Percentiles rank a stretch among this genome's conserved stretches.
Conservation (phyloP, 2,888 invertebrate genomes). For the Ennomos erosarius region DNA sequence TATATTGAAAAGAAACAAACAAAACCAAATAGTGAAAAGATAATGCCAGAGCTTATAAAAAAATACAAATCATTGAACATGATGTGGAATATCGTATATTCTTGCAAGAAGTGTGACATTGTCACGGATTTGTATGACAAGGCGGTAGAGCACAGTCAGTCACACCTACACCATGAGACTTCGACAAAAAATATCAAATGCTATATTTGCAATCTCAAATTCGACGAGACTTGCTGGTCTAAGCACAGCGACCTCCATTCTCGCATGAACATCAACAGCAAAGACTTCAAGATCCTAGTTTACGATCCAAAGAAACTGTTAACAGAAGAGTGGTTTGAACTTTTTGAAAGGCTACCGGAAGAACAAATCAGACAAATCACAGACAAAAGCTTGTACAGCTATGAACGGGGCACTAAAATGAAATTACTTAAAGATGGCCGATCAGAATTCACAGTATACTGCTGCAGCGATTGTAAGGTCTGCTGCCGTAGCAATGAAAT, state of each 20-base stretch:
- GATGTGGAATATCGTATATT: slow-evolving; percentile 62
- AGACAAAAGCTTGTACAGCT: slow-evolving; percentile 50
- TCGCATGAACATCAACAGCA: slow-evolving; percentile 34
- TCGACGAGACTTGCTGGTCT: slow-evolving; percentile 49
- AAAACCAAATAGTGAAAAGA: slow-evolving; percentile 4
- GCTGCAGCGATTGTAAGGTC: slow-evolving; percentile 49
- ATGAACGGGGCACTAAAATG: slow-evolving; percentile 47
- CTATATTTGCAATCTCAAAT: slow-evolving; percentile 53
- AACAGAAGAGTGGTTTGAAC: slow-evolving; percentile 50
- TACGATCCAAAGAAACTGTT: slow-evolving; percentile 52
- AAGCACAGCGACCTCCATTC: slow-evolving; percentile 53
- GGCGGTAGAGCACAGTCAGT: slow-evolving; percentile 61
- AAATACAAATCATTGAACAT: slow-evolving; percentile 55
- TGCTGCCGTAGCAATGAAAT: slow-evolving; percentile 32
- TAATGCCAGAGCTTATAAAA: slow-evolving; percentile 52
- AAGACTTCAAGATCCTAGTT: slow-evolving; percentile 53
- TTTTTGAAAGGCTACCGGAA: slow-evolving; percentile 50
- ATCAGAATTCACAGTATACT: slow-evolving; percentile 49
- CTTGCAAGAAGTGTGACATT: slow-evolving; percentile 54
- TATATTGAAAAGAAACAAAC: slow-evolving; percentile 16
- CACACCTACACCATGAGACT: slow-evolving; percentile 50
- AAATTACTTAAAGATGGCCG: slow-evolving; percentile 47
- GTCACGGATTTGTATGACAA: slow-evolving; percentile 58
- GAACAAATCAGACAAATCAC: slow-evolving; percentile 49
- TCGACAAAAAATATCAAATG: slow-evolving; percentile 47